phyloP scores from a whole-genome alignment of 2,888 invertebrate genomes.

The Orthonevra nobilis region DNA sequence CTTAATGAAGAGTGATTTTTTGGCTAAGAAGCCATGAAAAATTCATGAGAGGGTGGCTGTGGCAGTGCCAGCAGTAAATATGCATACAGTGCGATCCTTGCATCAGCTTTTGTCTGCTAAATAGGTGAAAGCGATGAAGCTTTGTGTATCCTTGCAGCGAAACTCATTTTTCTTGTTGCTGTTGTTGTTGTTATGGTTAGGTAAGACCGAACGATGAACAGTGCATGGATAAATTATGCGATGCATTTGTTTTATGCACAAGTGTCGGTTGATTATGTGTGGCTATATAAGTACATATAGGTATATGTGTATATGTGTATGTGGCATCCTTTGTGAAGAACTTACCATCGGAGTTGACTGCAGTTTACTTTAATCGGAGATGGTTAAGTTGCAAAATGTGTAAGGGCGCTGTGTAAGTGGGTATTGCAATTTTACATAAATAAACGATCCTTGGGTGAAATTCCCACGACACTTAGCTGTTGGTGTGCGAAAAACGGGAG shows the following conservation, averaged over 20 bases:
- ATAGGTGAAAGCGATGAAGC: slow-evolving; percentile 32
- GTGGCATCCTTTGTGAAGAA: slow-evolving; percentile 10
- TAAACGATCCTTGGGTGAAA: slow-evolving; percentile 54
- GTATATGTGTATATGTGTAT: slow-evolving; percentile 14
- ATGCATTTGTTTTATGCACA: slow-evolving; percentile 54
- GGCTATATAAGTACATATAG: too few species aligned
- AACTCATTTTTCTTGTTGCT: neutral
- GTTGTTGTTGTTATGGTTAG: too few species aligned
- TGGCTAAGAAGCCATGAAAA: slow-evolving; percentile 63
- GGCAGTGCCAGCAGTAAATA: slow-evolving; percentile 44
- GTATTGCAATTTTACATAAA: slow-evolving; percentile 64
- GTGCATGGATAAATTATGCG: slow-evolving; percentile 62
- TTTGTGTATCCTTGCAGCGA: neutral
- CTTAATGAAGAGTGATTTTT: slow-evolving; percentile 55
- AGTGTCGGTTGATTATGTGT: slow-evolving; percentile 43
- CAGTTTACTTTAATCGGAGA: slow-evolving; percentile 59
- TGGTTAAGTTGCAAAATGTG: slow-evolving; percentile 45
- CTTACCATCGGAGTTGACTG: slow-evolving; percentile 23
- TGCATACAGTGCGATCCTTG: slow-evolving; percentile 36
- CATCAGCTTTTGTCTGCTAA: slow-evolving; percentile 44
- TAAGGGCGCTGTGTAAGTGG: slow-evolving; percentile 31
- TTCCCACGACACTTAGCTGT: slow-evolving; percentile 55
- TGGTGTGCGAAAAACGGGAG: neutral
- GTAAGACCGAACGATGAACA: slow-evolving; percentile 7
- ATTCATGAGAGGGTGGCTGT: slow-evolving; percentile 56